A percentile compares a stretch with the other conserved stretches of the same genome.
Conservation (phyloP, 2,113 vertebrate species). For the Chlorodrepanis virens region DNA sequence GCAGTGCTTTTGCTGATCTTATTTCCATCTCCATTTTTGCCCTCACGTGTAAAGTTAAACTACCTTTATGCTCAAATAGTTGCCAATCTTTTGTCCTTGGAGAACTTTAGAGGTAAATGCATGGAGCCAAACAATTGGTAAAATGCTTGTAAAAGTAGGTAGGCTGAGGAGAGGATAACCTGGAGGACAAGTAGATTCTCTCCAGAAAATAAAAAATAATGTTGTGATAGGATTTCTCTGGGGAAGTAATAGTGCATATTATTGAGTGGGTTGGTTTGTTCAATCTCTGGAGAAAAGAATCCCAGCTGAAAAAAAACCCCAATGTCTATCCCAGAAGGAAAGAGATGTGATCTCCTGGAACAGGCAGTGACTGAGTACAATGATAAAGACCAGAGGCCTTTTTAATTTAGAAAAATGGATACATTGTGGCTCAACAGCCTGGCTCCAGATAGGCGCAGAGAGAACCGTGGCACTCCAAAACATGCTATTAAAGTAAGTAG, state of each 20-base stretch:
- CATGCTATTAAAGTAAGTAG: neutral
- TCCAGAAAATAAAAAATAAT: neutral
- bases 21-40: slow-evolving; percentile 34
- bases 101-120: neutral
- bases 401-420: neutral
- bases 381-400: neutral
- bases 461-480: neutral
- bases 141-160: slow-evolving; percentile 2
- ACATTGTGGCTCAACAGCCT: neutral
- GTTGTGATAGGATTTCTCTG: neutral
- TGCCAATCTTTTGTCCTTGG: neutral
- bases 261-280: neutral
- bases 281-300: neutral
- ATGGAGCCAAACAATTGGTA: neutral
- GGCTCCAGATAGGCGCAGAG: neutral
- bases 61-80: neutral
- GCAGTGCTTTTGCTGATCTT: slow-evolving; percentile 34
- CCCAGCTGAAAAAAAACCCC: neutral
- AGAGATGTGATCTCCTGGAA: neutral
- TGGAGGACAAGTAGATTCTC: neutral
- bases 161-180: neutral
- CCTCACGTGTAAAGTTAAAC: neutral
- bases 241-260: neutral
- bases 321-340: neutral
- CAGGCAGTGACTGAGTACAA: neutral